Conservation (phyloP, 2,113 vertebrate species). For the Chloropsis hardwickii region DNA sequence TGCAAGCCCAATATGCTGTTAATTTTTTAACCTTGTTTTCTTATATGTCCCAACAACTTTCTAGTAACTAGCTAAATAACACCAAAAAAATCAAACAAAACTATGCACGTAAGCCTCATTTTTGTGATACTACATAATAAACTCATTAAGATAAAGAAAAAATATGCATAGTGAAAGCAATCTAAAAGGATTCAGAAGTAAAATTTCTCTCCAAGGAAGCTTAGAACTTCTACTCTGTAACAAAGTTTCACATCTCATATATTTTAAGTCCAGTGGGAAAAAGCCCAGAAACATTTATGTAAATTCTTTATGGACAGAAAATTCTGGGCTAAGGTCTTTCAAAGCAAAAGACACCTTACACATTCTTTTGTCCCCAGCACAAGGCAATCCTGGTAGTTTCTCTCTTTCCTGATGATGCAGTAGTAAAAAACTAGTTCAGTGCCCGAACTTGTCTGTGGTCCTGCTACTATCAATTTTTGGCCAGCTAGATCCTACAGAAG, state of each 20-base stretch:
- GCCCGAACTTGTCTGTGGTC: neutral
- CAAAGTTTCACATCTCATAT: neutral
- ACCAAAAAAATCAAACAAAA: neutral
- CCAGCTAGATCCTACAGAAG: neutral
- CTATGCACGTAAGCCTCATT: rapidly evolving
- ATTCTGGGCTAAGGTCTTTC: neutral
- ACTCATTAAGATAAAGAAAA: neutral
- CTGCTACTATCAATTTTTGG: neutral
- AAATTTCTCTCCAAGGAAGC: neutral
- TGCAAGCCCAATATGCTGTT: neutral
- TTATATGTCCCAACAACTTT: neutral
- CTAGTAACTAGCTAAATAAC: neutral
- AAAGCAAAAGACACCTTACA: neutral
- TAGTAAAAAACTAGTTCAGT: neutral
- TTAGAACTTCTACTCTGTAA: neutral
- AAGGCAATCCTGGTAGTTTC: neutral
- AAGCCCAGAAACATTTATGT: neutral
- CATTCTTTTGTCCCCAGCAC: neutral
- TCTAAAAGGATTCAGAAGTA: neutral
- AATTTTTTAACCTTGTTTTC: neutral
- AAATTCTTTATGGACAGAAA: neutral
- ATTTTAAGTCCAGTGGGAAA: neutral
- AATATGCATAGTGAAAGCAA: neutral
- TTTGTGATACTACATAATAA: neutral
- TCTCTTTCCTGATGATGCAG: neutral